phyloP scores from a whole-genome alignment of 1,140 invertebrate genomes.

The Drosophila insularis region DNA sequence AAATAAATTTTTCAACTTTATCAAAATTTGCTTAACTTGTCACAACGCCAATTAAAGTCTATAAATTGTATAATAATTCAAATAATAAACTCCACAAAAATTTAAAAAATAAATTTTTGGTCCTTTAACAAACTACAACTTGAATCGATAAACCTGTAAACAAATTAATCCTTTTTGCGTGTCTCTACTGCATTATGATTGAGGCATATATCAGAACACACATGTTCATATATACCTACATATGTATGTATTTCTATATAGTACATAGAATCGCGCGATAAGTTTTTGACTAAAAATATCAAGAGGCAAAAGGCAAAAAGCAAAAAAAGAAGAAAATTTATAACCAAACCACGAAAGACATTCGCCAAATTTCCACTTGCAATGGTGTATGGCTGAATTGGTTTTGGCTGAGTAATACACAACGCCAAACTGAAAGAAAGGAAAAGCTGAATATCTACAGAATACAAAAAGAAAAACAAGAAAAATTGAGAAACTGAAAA shows the following conservation, averaged over 20 bases:
- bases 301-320: not conserved
- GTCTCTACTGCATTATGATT: not conserved
- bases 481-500: constrained; percentile 26
- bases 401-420: constrained; percentile 65
- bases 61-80: too few relatives aligned
- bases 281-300: constrained; percentile 40
- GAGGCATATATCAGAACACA: not conserved
- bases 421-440: constrained; percentile 42
- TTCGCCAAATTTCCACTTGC: constrained; percentile 55
- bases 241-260: constrained; percentile 25
- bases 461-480: constrained; percentile 23
- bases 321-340: not conserved
- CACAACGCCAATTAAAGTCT: too few relatives aligned
- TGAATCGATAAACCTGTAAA: too few relatives aligned
- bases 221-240: not conserved
- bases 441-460: constrained; percentile 35
- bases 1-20: too few relatives aligned
- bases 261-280: constrained; percentile 57
- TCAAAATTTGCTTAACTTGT: too few relatives aligned
- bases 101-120: too few relatives aligned
- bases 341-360: constrained; percentile 25
- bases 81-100: too few relatives aligned
- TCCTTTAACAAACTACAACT: too few relatives aligned
- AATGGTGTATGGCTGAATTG: constrained; percentile 20
- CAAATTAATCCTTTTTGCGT: not conserved